Evolutionary conservation across 2,113 vertebrate species (phyloP), one percentile per base, ranked within the genome.

Genomic region (Pseudorasbora parva): DNA sequence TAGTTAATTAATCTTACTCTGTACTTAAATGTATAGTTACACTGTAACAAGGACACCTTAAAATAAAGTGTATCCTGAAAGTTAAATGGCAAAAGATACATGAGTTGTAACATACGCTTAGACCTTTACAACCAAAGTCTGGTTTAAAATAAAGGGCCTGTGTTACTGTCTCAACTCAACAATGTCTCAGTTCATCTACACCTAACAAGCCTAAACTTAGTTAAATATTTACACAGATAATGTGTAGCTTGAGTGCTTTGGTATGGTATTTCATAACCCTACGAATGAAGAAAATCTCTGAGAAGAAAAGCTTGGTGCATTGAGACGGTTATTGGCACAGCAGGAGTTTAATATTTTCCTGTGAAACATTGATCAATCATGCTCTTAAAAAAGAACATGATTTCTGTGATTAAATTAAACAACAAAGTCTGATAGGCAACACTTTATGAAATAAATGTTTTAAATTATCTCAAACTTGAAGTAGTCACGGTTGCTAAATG

Each of bases 281-380:
- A 8, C 5, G 2, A 54, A 9, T 43, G 8, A 77, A 56, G 23
- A 41, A 27, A 8, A 21, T 84, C 60, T 27, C 19, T 33, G 56
- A 78, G 49, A 79, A 78, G 54, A 84, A 12, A 78, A 78, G 59
- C 69, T 27, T 90, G 89, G 91, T 92, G 90, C 91, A 91, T 90
- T 88, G 87, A 91, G 80, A 87, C 71, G 56, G 91, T 89, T 88
- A 85, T 91, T 92, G 92, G 93, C 92, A 93, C 93, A 79, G 78
- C 41, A 90, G 86, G 33, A 89, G 89, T 87, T 81, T 66, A 66
- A 43, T 49, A 47, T 47, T 47, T 82, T 56, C 51, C 15, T 59
- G 5, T 56, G 33, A 82, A 57, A 21, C 8, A 4, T 30, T 76
- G 25, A 57, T 78, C 71, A 49, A 21, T 84, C 92, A 89, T 93